These are phyloP conservation scores for Nomia melanderi DNA, from an alignment of 1,140 invertebrate genomes.

Conservation along the genomic window DNA sequence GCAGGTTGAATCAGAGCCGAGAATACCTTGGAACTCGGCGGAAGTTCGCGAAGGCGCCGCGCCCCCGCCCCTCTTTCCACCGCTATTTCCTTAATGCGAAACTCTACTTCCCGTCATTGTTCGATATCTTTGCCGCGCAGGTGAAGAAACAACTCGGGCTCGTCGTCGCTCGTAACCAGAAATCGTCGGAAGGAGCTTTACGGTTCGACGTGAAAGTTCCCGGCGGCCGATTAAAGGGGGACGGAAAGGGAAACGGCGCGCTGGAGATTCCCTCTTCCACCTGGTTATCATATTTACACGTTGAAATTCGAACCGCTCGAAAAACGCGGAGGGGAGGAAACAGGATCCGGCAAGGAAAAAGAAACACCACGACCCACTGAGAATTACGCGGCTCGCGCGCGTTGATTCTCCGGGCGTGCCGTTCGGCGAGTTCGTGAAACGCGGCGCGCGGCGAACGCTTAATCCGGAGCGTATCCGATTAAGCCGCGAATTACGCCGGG, in stretches of 20 bases:
- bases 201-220: slow-evolving; percentile 34
- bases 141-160: slow-evolving; percentile 39
- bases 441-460: not conserved
- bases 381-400: not conserved
- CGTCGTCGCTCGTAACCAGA: slow-evolving; percentile 37
- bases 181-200: slow-evolving; percentile 36
- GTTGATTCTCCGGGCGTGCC: not conserved
- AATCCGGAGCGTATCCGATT: not conserved
- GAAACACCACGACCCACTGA: not conserved
- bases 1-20: slow-evolving; percentile 45
- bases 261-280: not conserved
- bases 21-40: slow-evolving; percentile 43
- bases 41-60: slow-evolving; percentile 55
- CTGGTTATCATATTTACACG: slow-evolving; percentile 2
- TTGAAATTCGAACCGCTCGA: not conserved
- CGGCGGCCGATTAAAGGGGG: slow-evolving; percentile 30
- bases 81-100: slow-evolving; percentile 55
- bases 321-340: not conserved
- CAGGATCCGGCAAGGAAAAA: no score
- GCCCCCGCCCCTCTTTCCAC: no score
- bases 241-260: not conserved
- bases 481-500: not conserved
- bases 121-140: slow-evolving; percentile 55
- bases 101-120: slow-evolving; percentile 52
- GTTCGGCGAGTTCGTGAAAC: not conserved